A percentile compares a stretch with the other conserved stretches of the same genome.
Evolutionary conservation across 2,797 vertebrate species (phyloP).

Genomic region (Eurystomus glaucurus): DNA sequence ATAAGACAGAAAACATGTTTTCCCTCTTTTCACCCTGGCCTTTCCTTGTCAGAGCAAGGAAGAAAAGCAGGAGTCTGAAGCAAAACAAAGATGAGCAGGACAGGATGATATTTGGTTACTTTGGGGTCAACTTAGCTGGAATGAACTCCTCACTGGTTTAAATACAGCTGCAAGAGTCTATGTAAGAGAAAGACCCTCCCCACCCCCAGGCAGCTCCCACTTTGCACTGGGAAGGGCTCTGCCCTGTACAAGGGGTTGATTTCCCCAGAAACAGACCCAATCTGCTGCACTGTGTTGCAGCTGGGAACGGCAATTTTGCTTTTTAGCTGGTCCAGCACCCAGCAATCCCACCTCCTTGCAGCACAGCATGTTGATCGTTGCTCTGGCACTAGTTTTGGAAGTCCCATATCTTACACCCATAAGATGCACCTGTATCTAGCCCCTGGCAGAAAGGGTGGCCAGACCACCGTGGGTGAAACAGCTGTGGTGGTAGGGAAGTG

Average conservation of each 20-base stretch:
- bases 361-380: fast-evolving
- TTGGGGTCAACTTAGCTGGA: not conserved
- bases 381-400: not conserved
- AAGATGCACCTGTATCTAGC: too few species aligned
- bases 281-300: not conserved
- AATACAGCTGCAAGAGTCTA: not conserved
- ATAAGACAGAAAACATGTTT: conserved; percentile 13
- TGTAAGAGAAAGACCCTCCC: not conserved
- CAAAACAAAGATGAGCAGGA: not conserved
- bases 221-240: not conserved
- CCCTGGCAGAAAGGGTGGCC: not conserved
- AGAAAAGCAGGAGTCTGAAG: not conserved
- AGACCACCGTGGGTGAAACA: not conserved
- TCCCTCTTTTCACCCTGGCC: not conserved
- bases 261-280: not conserved
- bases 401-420: too few species aligned
- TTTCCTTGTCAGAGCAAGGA: not conserved
- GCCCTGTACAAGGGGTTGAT: not conserved
- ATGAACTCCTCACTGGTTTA: not conserved
- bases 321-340: not conserved
- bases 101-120: not conserved
- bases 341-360: not conserved
- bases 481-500: not conserved
- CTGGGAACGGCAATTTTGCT: not conserved
- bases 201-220: too few species aligned